Conservation (phyloP, 1,140 invertebrate species). For the Drosophila malerkotliana region DNA sequence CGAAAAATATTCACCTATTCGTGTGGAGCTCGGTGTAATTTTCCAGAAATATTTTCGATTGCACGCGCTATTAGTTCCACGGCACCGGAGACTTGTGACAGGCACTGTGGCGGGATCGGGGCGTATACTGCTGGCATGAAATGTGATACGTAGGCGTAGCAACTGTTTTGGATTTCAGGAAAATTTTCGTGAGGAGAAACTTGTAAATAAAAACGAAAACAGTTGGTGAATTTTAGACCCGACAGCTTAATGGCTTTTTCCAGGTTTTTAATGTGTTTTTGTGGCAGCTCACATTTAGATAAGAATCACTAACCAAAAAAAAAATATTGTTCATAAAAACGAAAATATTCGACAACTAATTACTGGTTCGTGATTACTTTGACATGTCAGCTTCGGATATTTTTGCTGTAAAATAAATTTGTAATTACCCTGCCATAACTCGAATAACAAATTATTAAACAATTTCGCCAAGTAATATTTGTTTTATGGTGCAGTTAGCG, state of each 20-base stretch:
- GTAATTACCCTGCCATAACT: neutral
- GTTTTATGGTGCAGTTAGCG: neutral
- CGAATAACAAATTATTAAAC: neutral
- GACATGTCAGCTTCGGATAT: neutral
- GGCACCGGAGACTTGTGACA: slow-evolving; percentile 23
- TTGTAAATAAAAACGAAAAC: neutral
- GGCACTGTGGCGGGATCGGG: slow-evolving; percentile 5
- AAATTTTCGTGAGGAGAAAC: slow-evolving; percentile 3
- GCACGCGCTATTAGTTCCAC: slow-evolving; percentile 67
- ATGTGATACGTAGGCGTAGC: slow-evolving; percentile 5
- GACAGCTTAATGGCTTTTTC: neutral
- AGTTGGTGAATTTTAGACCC: neutral
- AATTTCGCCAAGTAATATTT: neutral
- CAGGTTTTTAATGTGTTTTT: neutral
- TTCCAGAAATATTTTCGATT: slow-evolving; percentile 35
- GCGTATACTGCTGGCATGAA: slow-evolving; percentile 9
- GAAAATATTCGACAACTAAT: neutral
- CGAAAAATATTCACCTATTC: slow-evolving; percentile 7
- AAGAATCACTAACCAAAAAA: neutral
- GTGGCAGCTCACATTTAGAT: neutral
- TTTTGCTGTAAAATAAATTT: neutral
- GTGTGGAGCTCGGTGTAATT: slow-evolving; percentile 30
- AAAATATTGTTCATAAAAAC: neutral
- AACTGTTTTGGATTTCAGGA: neutral
- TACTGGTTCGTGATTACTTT: neutral